Evolutionary conservation across 2,113 vertebrate species (phyloP).

Genomic region (Alethe diademata): DNA sequence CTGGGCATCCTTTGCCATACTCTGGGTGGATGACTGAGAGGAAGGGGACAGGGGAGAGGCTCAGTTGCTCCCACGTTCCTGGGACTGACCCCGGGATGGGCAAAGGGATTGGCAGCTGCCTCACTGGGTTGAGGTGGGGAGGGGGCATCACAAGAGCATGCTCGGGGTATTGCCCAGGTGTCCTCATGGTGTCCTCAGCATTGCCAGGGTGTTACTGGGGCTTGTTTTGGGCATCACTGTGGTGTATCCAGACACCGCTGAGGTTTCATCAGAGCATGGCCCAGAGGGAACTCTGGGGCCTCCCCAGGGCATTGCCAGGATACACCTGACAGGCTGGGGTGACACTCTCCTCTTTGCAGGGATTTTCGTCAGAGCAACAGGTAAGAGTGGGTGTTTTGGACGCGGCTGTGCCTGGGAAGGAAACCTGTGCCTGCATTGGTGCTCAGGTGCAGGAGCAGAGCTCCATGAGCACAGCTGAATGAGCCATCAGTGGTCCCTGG

Average conservation of each 20-base stretch:
- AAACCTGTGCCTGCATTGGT: accelerated
- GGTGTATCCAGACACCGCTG: background rate
- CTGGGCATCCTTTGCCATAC: background rate
- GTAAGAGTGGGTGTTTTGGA: background rate
- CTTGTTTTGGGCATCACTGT: background rate
- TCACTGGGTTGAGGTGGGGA: background rate
- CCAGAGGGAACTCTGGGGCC: background rate
- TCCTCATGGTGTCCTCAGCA: background rate
- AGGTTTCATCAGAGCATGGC: background rate
- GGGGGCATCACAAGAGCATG: accelerated
- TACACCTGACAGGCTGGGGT: background rate
- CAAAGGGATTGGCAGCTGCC: background rate
- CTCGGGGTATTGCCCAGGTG: no score
- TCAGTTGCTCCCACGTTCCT: accelerated
- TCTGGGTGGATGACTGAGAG: background rate
- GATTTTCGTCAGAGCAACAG: background rate
- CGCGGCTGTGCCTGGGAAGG: accelerated
- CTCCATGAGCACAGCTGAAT: accelerated
- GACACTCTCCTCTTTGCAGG: constrained; percentile 22
- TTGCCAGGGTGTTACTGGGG: background rate
- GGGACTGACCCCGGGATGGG: background rate
- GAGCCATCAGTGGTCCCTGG: accelerated
- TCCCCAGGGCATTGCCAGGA: background rate
- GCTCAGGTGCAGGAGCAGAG: background rate
- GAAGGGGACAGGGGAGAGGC: background rate